These are phyloP conservation scores for Aporrectodea caliginosa DNA, from an alignment of 1,140 invertebrate species.

Conservation along the genomic window DNA sequence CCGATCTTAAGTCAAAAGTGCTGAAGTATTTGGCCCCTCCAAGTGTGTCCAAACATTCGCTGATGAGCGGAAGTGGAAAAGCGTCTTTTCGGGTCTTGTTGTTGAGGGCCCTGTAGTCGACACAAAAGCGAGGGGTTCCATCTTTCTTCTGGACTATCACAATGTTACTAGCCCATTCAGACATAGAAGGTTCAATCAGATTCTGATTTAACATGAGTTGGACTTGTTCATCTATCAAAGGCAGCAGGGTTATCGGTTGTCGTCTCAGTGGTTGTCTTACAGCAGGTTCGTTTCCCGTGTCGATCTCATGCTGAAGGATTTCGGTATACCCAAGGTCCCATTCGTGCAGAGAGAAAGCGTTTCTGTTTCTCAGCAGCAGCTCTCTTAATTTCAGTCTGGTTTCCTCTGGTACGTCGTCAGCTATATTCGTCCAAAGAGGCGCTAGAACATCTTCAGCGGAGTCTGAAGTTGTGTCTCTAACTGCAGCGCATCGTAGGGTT, in stretches of 20 bases:
- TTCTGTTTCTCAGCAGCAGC: too few relatives aligned
- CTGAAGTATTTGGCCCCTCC: conserved; percentile 36
- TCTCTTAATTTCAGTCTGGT: too few relatives aligned
- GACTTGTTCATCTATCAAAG: background rate
- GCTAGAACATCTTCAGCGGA: too few relatives aligned
- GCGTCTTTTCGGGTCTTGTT: conserved; percentile 36
- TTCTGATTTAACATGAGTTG: background rate
- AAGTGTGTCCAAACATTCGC: conserved; percentile 39
- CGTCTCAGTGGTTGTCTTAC: conserved; percentile 12
- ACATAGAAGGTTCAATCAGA: conserved; percentile 22
- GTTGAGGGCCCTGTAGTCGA: conserved; percentile 42
- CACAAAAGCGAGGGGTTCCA: conserved; percentile 38
- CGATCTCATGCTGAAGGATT: too few relatives aligned
- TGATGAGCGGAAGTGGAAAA: conserved; percentile 41
- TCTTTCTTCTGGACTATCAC: conserved; percentile 44
- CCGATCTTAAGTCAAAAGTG: conserved; percentile 36
- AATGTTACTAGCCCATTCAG: conserved; percentile 43
- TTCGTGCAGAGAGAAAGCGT: too few relatives aligned
- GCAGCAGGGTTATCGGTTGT: background rate
- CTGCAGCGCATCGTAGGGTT: too few relatives aligned
- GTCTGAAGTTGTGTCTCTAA: too few relatives aligned
- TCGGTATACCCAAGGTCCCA: too few relatives aligned
- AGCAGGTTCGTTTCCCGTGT: too few relatives aligned
- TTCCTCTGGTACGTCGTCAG: too few relatives aligned
- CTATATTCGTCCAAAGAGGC: too few relatives aligned